Conservation (phyloP, 2,888 invertebrate species). For the Unio delphinus region DNA sequence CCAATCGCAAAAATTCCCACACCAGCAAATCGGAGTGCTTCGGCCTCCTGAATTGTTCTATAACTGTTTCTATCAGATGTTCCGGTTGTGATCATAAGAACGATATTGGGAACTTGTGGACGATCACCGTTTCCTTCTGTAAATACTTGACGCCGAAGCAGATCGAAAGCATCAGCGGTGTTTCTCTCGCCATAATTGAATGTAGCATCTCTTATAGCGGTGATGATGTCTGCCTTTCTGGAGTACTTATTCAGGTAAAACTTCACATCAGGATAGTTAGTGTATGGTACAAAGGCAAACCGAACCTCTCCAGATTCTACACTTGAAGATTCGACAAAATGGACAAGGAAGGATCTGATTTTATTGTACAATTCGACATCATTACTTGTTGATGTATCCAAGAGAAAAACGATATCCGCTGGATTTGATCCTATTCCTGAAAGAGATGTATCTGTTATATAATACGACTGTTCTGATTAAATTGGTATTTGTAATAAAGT, state of each 20-base stretch:
- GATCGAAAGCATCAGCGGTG: too few relatives aligned
- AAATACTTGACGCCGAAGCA: too few relatives aligned
- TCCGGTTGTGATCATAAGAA: too few relatives aligned
- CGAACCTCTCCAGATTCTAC: conserved; percentile 50
- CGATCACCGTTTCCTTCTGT: too few relatives aligned
- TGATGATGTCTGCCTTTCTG: conserved; percentile 20
- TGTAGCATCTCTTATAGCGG: conserved; percentile 28
- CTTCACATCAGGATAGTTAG: conserved; percentile 48
- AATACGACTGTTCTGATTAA: too few relatives aligned
- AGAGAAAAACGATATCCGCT: conserved; percentile 47
- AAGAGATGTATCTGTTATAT: conserved; percentile 2
- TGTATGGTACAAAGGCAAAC: conserved; percentile 66
- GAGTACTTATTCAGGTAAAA: conserved; percentile 31
- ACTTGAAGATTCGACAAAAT: conserved; percentile 43
- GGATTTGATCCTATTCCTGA: conserved; percentile 44
- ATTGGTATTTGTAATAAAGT: too few relatives aligned
- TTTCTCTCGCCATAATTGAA: too few relatives aligned
- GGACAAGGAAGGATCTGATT: conserved; percentile 35
- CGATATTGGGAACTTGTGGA: too few relatives aligned
- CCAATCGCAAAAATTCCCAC: conserved; percentile 52
- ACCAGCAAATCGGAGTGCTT: too few relatives aligned
- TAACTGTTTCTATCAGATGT: too few relatives aligned
- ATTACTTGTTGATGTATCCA: conserved; percentile 42
- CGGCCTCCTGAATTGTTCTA: too few relatives aligned
- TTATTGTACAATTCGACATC: conserved; percentile 19